phyloP scores from a whole-genome alignment of 2,113 vertebrate genomes.

The Chaenogobius annularis region DNA sequence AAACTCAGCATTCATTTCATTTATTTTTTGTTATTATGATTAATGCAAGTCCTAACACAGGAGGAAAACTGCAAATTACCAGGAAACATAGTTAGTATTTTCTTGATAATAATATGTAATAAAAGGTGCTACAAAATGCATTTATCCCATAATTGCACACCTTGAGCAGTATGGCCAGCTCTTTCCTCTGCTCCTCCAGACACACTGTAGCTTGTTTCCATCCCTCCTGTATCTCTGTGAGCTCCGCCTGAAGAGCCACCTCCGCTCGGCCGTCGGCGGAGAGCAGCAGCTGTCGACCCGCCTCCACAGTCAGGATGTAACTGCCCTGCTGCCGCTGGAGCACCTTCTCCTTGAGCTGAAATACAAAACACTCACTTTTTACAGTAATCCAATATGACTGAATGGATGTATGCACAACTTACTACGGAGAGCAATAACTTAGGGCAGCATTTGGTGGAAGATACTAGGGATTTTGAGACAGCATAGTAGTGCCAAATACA shows the following conservation, averaged over 20 bases:
- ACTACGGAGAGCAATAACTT: not conserved
- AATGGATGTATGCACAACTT: not conserved
- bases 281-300: slow-evolving; percentile 89
- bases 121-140: too few relatives aligned
- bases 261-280: slow-evolving; percentile 86
- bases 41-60: not conserved
- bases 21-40: not conserved
- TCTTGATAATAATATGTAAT: too few relatives aligned
- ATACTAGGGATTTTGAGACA: too few relatives aligned
- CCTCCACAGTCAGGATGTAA: slow-evolving; percentile 95
- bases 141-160: slow-evolving; percentile 20
- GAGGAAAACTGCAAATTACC: not conserved
- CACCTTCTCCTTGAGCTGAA: slow-evolving; percentile 92
- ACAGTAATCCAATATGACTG: not conserved
- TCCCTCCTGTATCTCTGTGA: slow-evolving; percentile 86
- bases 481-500: too few relatives aligned
- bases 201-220: slow-evolving; percentile 82
- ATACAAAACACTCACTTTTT: slow-evolving; percentile 10
- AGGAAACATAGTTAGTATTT: not conserved
- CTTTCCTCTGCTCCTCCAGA: slow-evolving; percentile 88
- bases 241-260: slow-evolving; percentile 83
- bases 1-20: not conserved
- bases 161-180: slow-evolving; percentile 80
- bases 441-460: too few relatives aligned
- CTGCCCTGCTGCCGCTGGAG: slow-evolving; percentile 93